Evolutionary conservation across 30 jellyfish, hydroid and myxozoan species (phyloP).

Genomic region (Chrysaora quinquecirrha): DNA sequence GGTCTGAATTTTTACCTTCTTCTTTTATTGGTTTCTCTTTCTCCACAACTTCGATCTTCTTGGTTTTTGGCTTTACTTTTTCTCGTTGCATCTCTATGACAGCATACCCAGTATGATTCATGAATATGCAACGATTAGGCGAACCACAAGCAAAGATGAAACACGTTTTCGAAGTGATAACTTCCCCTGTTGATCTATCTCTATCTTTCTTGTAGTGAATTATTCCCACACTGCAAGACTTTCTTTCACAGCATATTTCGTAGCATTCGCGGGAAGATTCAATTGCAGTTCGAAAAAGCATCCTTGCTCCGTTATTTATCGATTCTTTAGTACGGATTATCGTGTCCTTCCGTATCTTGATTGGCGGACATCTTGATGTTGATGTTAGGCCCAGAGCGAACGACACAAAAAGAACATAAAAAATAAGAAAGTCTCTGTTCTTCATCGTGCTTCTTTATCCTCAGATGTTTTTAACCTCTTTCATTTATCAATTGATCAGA

Average conservation of each 20-base stretch:
- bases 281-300: constrained; percentile 50
- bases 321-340: constrained; percentile 76
- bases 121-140: constrained; percentile 69
- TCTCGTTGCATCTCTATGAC: constrained; percentile 53
- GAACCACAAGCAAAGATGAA: constrained; percentile 70
- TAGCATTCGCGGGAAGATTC: constrained; percentile 78
- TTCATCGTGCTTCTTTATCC: neutral
- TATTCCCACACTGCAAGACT: constrained; percentile 59
- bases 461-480: neutral
- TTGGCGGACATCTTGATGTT: constrained; percentile 60
- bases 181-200: constrained; percentile 13
- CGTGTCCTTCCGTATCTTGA: constrained; percentile 66
- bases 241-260: constrained; percentile 63
- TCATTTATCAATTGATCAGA: too few relatives aligned
- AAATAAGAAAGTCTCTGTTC: neutral
- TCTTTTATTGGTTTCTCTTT: neutral
- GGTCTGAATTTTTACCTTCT: constrained; percentile 15
- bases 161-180: constrained; percentile 39
- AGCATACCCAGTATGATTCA: constrained; percentile 75
- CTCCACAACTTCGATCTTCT: neutral
- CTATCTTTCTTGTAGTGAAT: constrained; percentile 55
- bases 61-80: neutral
- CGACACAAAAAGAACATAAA: neutral
- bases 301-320: constrained; percentile 53
- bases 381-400: constrained; percentile 35